Conservation (phyloP, 2,113 vertebrate genomes). For the Sylvilagus bachmani region DNA sequence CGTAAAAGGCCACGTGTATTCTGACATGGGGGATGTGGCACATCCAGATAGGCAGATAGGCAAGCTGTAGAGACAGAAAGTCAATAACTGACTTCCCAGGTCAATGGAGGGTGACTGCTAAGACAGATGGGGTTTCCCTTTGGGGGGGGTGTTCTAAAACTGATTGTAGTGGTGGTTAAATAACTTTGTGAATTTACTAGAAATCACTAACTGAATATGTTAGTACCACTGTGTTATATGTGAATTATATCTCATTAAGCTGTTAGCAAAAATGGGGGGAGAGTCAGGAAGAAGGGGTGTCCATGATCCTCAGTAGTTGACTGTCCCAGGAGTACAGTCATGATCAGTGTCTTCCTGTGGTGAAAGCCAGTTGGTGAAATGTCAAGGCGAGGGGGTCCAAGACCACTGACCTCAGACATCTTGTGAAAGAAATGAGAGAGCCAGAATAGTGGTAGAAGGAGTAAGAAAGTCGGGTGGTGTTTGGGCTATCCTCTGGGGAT, state of each 20-base stretch:
- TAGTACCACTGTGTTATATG: background rate
- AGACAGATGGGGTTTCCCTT: background rate
- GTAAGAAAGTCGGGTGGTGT: background rate
- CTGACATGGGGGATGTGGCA: background rate
- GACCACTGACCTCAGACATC: background rate
- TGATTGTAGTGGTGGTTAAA: background rate
- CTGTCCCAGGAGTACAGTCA: background rate
- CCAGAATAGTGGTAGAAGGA: background rate
- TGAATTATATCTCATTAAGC: background rate
- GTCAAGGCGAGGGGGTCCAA: background rate
- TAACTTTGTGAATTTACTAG: background rate
- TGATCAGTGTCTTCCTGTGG: background rate
- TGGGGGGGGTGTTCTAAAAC: background rate
- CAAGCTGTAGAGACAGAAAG: background rate
- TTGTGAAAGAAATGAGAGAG: background rate
- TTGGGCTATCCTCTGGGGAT: background rate
- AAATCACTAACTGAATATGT: background rate
- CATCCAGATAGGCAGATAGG: background rate
- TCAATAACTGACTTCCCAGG: background rate
- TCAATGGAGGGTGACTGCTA: background rate
- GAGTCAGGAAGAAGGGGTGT: background rate
- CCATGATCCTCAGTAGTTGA: background rate
- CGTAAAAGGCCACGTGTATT: background rate
- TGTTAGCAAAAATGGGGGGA: background rate
- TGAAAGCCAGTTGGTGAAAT: background rate